A percentile compares a stretch with the other conserved stretches of the same genome.
Conservation (phyloP, 2,113 vertebrate species). For the Sturnus vulgaris region DNA sequence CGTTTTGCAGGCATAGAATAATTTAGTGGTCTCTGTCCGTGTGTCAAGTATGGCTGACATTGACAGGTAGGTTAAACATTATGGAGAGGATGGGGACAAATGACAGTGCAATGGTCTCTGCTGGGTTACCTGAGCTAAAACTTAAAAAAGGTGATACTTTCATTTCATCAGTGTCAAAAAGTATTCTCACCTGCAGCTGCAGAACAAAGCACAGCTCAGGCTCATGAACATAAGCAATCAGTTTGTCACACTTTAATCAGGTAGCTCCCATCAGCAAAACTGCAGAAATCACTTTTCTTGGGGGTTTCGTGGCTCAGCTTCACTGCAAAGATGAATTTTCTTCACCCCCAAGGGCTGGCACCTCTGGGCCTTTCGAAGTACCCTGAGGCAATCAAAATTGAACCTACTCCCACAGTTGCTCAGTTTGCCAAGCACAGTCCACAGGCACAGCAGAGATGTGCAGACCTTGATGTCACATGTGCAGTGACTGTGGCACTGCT, state of each 20-base stretch:
- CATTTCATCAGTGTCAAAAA: neutral
- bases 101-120: neutral
- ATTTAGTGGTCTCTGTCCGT: neutral
- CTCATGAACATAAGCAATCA: neutral
- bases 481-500: neutral
- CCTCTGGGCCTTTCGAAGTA: neutral
- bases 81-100: neutral
- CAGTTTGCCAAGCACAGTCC: neutral
- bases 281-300: neutral
- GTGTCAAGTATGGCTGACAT: neutral
- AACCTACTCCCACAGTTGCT: neutral
- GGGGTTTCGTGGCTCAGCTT: neutral
- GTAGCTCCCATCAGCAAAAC: neutral
- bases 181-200: neutral
- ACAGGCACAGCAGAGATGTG: neutral
- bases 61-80: neutral
- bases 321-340: neutral
- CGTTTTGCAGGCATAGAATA: neutral
- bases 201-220: neutral
- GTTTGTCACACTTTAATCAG: neutral
- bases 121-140: conserved; percentile 8
- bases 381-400: neutral
- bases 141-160: neutral
- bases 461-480: neutral
- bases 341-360: neutral